A percentile compares a stretch with the other conserved stretches of the same genome.
phyloP scores from a whole-genome alignment of 2,888 invertebrate species.

The Crematogaster levior region DNA sequence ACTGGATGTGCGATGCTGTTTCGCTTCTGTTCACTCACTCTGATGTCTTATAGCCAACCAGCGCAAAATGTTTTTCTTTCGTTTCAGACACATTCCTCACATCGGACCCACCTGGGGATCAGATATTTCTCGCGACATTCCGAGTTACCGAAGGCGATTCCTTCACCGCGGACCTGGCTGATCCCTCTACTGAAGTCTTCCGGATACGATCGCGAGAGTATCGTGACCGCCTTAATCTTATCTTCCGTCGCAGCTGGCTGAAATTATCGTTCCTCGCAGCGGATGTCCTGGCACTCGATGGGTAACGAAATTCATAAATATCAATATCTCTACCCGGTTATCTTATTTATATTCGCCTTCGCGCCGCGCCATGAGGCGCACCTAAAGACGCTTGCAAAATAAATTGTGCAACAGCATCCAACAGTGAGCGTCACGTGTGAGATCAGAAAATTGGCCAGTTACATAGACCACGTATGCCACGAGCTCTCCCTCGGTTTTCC shows the following conservation, averaged over 20 bases:
- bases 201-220: conserved; percentile 91
- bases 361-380: not conserved
- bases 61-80: not conserved
- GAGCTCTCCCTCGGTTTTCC: conserved; percentile 2
- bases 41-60: not conserved
- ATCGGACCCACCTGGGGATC: conserved; percentile 91
- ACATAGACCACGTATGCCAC: not conserved
- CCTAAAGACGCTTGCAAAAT: conserved; percentile 1
- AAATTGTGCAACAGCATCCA: conserved; percentile 29
- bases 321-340: not conserved
- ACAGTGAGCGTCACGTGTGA: not conserved
- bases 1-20: no score
- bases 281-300: conserved; percentile 94
- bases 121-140: conserved; percentile 94
- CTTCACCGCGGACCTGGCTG: conserved; percentile 90
- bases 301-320: conserved; percentile 87
- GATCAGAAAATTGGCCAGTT: conserved; percentile 27
- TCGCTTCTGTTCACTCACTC: not conserved
- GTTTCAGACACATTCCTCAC: conserved; percentile 91
- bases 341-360: not conserved
- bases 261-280: conserved; percentile 92
- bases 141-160: conserved; percentile 90
- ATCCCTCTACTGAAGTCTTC: conserved; percentile 90
- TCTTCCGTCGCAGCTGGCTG: conserved; percentile 91
- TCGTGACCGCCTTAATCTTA: conserved; percentile 91